phyloP scores from a whole-genome alignment of 2,113 vertebrate species.

The Reinhardtius hippoglossoides region DNA sequence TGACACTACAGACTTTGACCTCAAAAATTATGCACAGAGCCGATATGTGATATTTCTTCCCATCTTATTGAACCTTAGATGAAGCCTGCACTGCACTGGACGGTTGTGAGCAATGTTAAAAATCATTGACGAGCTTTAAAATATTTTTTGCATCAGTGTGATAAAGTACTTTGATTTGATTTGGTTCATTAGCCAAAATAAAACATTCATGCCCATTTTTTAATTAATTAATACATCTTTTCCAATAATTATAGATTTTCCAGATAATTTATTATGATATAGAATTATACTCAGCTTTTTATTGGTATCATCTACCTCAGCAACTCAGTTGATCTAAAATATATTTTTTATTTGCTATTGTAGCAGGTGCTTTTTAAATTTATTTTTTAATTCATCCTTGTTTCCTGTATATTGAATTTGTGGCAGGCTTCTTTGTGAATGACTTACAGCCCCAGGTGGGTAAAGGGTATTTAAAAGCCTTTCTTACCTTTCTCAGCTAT shows the following conservation, averaged over 20 bases:
- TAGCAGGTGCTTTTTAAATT: slow-evolving; percentile 39
- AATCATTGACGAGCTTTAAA: not conserved
- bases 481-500: slow-evolving; percentile 62
- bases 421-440: slow-evolving; percentile 53
- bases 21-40: not conserved
- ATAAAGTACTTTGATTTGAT: not conserved
- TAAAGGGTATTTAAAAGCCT: slow-evolving; percentile 63
- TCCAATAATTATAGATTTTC: not conserved
- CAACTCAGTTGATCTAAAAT: no score
- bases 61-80: not conserved
- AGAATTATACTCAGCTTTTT: not conserved
- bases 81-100: no score
- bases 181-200: not conserved
- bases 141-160: no score
- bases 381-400: not conserved
- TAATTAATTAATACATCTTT: no score
- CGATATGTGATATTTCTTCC: not conserved
- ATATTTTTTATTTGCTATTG: not conserved
- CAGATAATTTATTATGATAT: no score
- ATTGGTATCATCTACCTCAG: not conserved
- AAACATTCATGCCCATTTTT: no score
- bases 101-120: not conserved
- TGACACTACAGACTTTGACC: not conserved
- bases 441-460: slow-evolving; percentile 43
- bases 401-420: not conserved